A percentile compares a stretch with the other conserved stretches of the same genome.
Conservation (phyloP, 2,797 vertebrate genomes). For the Aldrovandia affinis region DNA sequence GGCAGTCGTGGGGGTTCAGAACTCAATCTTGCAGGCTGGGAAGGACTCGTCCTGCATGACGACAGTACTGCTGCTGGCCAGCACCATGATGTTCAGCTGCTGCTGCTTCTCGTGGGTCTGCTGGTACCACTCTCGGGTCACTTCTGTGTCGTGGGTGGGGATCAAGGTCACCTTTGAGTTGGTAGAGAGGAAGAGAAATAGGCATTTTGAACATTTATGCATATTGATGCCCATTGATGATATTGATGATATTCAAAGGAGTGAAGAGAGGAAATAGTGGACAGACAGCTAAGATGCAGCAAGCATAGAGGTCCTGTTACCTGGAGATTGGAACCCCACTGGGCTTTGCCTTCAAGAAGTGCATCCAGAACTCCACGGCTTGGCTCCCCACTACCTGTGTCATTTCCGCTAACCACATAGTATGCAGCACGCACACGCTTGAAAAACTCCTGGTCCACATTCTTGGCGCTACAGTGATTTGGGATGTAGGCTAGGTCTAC, state of each 20-base stretch:
- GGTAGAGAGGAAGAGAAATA: conserved; percentile 14
- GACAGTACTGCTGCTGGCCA: conserved; percentile 98
- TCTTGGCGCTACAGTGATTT: conserved; percentile 98
- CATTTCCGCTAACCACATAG: conserved; percentile 97
- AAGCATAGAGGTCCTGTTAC: conserved; percentile 64
- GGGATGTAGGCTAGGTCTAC: conserved; percentile 98
- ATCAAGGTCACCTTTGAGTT: conserved; percentile 90
- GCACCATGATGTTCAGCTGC: conserved; percentile 95
- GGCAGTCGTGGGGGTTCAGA: too few species aligned
- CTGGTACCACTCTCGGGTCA: conserved; percentile 98
- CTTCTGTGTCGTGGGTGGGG: conserved; percentile 96
- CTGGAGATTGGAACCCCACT: conserved; percentile 98
- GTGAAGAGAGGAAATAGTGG: background rate
- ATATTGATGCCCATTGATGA: background rate
- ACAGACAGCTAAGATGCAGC: background rate
- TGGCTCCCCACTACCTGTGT: conserved; percentile 85
- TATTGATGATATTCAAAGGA: conserved; percentile 11
- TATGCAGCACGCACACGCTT: conserved; percentile 91
- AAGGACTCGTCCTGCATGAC: conserved; percentile 99
- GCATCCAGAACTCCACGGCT: conserved; percentile 90
- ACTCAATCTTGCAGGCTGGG: conserved; percentile 99
- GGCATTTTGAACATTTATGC: conserved; percentile 1
- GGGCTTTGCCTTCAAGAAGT: conserved; percentile 92
- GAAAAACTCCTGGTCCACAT: conserved; percentile 96
- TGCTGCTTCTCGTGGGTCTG: conserved; percentile 97